Conservation (phyloP, 2,888 invertebrate genomes). For the Caenorhabditis becei region DNA sequence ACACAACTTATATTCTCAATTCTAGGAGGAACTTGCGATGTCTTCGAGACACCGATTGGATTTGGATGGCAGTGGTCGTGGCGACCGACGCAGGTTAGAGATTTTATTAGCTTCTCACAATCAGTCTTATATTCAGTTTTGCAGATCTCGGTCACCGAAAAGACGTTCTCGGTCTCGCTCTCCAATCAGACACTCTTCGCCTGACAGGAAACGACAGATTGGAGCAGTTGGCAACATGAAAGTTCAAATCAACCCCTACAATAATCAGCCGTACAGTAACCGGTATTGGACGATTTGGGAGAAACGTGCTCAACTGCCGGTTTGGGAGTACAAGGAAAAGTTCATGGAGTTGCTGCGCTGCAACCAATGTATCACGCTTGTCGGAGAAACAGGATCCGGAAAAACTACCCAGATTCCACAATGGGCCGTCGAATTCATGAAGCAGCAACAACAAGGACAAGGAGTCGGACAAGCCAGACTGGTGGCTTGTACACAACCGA, state of each 20-base stretch:
- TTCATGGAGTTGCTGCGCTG: constrained; percentile 95
- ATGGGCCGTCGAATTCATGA: constrained; percentile 85
- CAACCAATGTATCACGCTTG: constrained; percentile 88
- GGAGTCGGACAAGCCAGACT: constrained; percentile 85
- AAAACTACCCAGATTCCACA: constrained; percentile 99
- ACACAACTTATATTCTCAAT: not conserved
- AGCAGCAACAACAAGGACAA: constrained; percentile 42
- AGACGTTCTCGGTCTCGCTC: constrained; percentile 59
- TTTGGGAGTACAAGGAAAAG: constrained; percentile 96
- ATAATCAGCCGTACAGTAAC: constrained; percentile 90
- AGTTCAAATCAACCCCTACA: constrained; percentile 86
- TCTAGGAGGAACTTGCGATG: constrained; percentile 63
- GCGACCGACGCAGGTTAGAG: constrained; percentile 58
- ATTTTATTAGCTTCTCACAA: not conserved
- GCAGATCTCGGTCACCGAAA: constrained; percentile 14
- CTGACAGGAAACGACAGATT: constrained; percentile 44
- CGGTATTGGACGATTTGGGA: constrained; percentile 92
- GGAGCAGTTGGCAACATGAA: constrained; percentile 60
- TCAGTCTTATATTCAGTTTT: not conserved
- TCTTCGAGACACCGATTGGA: constrained; percentile 73
- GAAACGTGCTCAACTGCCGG: constrained; percentile 93
- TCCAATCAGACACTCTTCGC: constrained; percentile 35
- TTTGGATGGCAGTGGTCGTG: constrained; percentile 66
- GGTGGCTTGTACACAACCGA: constrained; percentile 96
- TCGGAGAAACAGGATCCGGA: constrained; percentile 99